A percentile compares a stretch with the other conserved stretches of the same genome.
Conservation (phyloP, 2,113 vertebrate species). For the Chamaea fasciata region DNA sequence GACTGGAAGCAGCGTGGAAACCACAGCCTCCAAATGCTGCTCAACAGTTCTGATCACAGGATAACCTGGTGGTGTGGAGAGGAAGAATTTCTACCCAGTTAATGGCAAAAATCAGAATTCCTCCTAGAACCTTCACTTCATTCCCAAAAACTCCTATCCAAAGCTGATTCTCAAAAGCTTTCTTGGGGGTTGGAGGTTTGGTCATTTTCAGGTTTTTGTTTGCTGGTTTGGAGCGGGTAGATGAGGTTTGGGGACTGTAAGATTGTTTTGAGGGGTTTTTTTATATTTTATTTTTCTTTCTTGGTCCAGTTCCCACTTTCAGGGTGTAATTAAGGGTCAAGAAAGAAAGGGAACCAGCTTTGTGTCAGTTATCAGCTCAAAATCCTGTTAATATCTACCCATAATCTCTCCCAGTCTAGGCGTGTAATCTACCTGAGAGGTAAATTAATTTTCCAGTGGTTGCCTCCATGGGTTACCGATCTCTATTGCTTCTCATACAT, state of each 20-base stretch:
- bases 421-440: background rate
- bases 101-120: background rate
- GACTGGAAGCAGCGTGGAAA: background rate
- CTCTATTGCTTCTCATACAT: background rate
- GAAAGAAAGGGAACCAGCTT: background rate
- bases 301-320: background rate
- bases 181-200: background rate
- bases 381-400: background rate
- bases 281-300: background rate
- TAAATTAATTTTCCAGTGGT: constrained; percentile 17
- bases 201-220: background rate
- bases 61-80: background rate
- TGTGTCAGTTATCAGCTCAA: background rate
- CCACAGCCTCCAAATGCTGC: background rate
- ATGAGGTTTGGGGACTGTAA: background rate
- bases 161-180: background rate
- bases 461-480: background rate
- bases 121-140: background rate
- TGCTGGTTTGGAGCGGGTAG: background rate
- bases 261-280: background rate
- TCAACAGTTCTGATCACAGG: background rate
- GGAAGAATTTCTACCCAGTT: background rate
- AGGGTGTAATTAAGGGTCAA: constrained; percentile 1
- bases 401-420: constrained; percentile 8
- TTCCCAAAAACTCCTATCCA: background rate